Conservation (phyloP, 2,113 vertebrate genomes). For the Marmota flaviventris region DNA sequence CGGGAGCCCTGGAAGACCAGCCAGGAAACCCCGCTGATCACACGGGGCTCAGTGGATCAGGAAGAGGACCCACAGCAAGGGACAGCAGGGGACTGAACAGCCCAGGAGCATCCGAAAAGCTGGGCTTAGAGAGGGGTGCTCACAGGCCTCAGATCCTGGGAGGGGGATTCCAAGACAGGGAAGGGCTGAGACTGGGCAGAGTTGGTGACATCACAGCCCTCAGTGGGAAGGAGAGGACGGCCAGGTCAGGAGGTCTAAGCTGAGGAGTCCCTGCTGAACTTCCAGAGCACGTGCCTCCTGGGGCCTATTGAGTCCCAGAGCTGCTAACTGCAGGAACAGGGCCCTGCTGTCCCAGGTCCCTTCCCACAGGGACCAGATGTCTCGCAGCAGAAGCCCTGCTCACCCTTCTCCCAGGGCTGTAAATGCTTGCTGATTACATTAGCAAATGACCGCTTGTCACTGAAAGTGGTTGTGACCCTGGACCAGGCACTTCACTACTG, state of each 20-base stretch:
- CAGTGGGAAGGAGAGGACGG: accelerated
- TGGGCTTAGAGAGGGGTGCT: background rate
- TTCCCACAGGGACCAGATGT: background rate
- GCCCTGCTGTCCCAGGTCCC: background rate
- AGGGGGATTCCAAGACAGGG: background rate
- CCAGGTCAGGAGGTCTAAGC: too few relatives aligned
- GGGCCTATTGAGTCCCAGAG: background rate
- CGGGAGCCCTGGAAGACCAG: background rate
- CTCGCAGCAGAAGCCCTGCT: background rate
- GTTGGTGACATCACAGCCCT: background rate
- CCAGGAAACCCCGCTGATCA: slow-evolving; percentile 58
- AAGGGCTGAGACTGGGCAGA: background rate
- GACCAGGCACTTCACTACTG: background rate
- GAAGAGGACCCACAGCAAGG: background rate
- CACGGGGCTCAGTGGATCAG: background rate
- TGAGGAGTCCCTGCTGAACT: background rate
- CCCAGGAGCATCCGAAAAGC: background rate
- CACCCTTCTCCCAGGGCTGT: background rate
- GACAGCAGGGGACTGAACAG: too few relatives aligned
- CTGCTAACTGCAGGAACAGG: background rate
- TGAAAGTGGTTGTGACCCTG: background rate
- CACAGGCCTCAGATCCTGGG: background rate
- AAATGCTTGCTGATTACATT: background rate
- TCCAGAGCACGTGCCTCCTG: background rate
- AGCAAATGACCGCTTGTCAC: background rate